A percentile compares a stretch with the other conserved stretches of the same genome.
phyloP scores from a whole-genome alignment of 2,888 invertebrate species.

The Colletes collaris region DNA sequence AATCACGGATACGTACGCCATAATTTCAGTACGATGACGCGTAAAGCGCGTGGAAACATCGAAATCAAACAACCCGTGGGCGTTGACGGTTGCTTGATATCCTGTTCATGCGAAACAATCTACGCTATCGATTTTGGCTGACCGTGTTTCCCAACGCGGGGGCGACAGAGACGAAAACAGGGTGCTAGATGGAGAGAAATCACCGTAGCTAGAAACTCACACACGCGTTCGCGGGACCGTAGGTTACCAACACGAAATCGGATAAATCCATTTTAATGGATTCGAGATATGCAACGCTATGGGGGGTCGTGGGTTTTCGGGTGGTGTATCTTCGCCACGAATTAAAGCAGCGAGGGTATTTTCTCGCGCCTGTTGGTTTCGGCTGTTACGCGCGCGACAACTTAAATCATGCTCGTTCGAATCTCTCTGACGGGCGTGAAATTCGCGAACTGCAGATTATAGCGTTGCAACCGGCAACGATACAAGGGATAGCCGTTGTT shows the following conservation, averaged over 20 bases:
- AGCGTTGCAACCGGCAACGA: neutral
- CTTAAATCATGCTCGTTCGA: conserved; percentile 19
- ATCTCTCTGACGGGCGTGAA: neutral
- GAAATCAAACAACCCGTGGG: conserved; percentile 37
- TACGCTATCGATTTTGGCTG: conserved; percentile 54
- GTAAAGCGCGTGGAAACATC: conserved; percentile 27
- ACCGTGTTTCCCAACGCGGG: conserved; percentile 26
- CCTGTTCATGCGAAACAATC: conserved; percentile 52
- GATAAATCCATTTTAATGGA: conserved; percentile 48
- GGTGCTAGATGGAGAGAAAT: neutral
- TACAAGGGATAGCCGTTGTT: conserved; percentile 9
- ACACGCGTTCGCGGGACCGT: neutral
- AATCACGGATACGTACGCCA: neutral
- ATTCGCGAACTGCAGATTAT: conserved; percentile 19
- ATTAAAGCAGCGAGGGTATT: conserved; percentile 26
- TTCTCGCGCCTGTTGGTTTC: neutral
- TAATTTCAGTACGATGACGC: conserved; percentile 33
- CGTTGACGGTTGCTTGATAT: conserved; percentile 46
- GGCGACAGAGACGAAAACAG: neutral
- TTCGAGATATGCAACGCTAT: conserved; percentile 12
- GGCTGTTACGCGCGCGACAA: conserved; percentile 6
- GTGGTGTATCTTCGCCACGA: conserved; percentile 8
- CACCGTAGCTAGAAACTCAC: conserved; percentile 1
- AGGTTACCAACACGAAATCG: conserved; percentile 22
- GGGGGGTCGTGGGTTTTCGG: too few species aligned